phyloP scores from a whole-genome alignment of 1,140 invertebrate species.

The Lepidurus packardi region DNA sequence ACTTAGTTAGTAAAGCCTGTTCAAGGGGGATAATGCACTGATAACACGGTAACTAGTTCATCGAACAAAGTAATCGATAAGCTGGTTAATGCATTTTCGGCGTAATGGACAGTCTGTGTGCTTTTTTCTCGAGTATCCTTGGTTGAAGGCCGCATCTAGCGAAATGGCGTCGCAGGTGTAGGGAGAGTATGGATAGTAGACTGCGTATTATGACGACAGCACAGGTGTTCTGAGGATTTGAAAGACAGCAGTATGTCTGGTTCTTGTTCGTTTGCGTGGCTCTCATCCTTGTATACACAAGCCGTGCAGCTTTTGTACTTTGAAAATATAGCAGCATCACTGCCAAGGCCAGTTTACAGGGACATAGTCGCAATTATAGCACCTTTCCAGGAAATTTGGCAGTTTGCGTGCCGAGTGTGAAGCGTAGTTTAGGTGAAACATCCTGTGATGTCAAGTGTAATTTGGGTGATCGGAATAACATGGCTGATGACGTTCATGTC shows the following conservation, averaged over 20 bases:
- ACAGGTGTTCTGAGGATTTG: slow-evolving; percentile 2
- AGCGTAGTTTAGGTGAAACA: neutral
- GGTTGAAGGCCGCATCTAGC: neutral
- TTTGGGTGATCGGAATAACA: neutral
- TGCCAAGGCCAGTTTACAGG: neutral
- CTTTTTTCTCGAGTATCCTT: neutral
- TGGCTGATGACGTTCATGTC: neutral
- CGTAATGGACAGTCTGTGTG: neutral
- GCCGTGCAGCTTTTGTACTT: neutral
- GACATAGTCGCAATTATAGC: neutral
- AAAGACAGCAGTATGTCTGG: neutral
- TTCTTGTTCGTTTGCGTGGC: slow-evolving; percentile 3
- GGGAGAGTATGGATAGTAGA: neutral
- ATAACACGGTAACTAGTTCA: neutral
- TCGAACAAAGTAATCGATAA: neutral
- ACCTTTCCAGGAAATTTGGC: neutral
- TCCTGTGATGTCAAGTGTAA: neutral
- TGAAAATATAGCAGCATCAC: slow-evolving; percentile 14
- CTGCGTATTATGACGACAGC: slow-evolving; percentile 3
- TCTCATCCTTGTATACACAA: neutral
- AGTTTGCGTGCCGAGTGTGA: neutral
- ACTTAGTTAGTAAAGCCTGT: neutral
- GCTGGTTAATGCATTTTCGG: neutral
- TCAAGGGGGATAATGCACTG: neutral
- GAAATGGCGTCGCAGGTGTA: neutral